Conservation (phyloP, 2,888 invertebrate species). For the Spatulosminthurus flaviceps region DNA sequence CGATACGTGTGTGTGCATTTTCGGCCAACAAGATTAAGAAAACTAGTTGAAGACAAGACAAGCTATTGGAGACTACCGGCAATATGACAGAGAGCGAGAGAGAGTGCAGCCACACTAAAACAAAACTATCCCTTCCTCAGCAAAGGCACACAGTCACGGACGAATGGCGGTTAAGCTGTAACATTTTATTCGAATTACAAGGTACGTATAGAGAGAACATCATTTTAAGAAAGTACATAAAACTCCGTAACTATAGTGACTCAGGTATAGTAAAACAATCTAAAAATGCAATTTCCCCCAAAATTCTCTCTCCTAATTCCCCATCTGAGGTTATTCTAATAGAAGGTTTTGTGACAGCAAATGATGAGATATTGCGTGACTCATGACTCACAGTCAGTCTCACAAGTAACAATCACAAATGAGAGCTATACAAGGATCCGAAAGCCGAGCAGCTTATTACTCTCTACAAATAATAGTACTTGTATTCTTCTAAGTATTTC, state of each 20-base stretch:
- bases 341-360: constrained; percentile 47
- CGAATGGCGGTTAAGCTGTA: not conserved
- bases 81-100: not conserved
- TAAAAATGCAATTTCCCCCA: constrained; percentile 35
- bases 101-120: not conserved
- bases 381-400: too few species aligned
- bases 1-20: constrained; percentile 19
- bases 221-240: constrained; percentile 5
- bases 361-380: constrained; percentile 43
- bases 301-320: constrained; percentile 41
- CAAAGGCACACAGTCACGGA: not conserved
- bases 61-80: too few species aligned
- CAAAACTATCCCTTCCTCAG: too few species aligned
- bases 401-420: constrained; percentile 6
- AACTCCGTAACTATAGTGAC: too few species aligned
- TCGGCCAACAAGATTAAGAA: not conserved
- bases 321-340: constrained; percentile 40
- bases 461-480: constrained; percentile 4
- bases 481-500: not conserved
- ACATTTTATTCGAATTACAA: not conserved
- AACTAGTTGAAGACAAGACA: not conserved
- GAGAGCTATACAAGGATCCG: constrained; percentile 24
- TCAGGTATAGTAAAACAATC: constrained; percentile 15
- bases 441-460: constrained; percentile 39
- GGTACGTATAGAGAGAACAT: not conserved